phyloP scores from a whole-genome alignment of 2,888 invertebrate genomes.

The Clostera curtula region DNA sequence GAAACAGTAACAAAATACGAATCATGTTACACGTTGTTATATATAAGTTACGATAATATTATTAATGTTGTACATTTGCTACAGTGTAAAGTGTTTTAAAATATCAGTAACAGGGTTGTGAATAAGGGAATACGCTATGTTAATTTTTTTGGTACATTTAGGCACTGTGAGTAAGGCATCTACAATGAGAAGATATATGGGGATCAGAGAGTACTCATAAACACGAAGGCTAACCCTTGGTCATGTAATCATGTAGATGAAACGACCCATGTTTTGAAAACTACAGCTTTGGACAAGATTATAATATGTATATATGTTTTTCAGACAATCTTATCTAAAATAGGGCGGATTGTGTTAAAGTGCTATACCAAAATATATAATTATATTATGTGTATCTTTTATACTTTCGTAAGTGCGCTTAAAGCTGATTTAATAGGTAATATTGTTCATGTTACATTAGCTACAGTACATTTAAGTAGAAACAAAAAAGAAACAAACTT shows the following conservation, averaged over 20 bases:
- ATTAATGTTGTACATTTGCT: too few relatives aligned
- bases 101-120: conserved; percentile 57
- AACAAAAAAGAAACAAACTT: conserved; percentile 40
- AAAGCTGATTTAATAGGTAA: conserved; percentile 47
- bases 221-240: too few relatives aligned
- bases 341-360: conserved; percentile 63
- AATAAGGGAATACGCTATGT: conserved; percentile 57
- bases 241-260: not conserved
- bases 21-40: too few relatives aligned
- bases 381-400: conserved; percentile 34
- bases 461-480: conserved; percentile 28
- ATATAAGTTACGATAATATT: too few relatives aligned
- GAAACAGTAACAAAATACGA: too few relatives aligned
- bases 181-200: conserved; percentile 82
- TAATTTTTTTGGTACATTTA: conserved; percentile 71
- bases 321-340: conserved; percentile 51
- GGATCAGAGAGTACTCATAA: conserved; percentile 12
- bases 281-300: conserved; percentile 27
- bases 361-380: conserved; percentile 59
- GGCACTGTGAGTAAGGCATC: conserved; percentile 91
- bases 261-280: conserved; percentile 10
- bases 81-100: too few relatives aligned
- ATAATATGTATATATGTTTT: conserved; percentile 21
- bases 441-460: conserved; percentile 30
- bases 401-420: conserved; percentile 49